Percentiles rank a stretch among this genome's conserved stretches.
phyloP scores from a whole-genome alignment of 2,888 invertebrate genomes.

The Tachina lurida region DNA sequence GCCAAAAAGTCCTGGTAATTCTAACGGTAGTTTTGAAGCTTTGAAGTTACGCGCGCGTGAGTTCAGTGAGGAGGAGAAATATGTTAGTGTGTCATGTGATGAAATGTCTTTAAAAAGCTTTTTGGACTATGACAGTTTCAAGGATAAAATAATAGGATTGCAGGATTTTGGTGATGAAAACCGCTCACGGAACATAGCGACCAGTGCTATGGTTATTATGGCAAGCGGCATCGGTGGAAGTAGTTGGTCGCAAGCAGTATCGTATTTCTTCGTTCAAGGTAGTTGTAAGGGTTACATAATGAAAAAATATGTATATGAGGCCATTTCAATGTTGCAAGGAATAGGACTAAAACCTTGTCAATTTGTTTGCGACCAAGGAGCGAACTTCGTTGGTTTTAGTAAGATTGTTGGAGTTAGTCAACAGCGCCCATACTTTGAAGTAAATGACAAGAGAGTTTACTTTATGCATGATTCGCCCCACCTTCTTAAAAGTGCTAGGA shows the following conservation, averaged over 20 bases:
- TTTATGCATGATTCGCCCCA: neutral
- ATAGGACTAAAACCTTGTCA: constrained; percentile 6
- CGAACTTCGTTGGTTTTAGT: neutral
- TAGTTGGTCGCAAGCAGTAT: no score
- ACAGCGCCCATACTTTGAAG: neutral
- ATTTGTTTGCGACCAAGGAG: neutral
- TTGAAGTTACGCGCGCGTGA: neutral
- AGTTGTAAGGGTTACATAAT: neutral
- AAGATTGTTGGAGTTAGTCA: neutral
- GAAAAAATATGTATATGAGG: constrained; percentile 11
- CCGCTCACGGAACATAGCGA: neutral
- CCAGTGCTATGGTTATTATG: no score
- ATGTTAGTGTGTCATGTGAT: constrained; percentile 4
- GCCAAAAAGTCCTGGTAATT: constrained; percentile 15
- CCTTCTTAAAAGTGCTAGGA: neutral
- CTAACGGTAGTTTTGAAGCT: neutral
- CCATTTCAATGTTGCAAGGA: neutral
- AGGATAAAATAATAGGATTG: constrained; percentile 5
- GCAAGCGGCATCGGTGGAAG: no score
- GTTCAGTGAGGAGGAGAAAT: constrained; percentile 13
- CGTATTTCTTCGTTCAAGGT: neutral
- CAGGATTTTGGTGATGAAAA: constrained; percentile 15
- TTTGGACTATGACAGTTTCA: constrained; percentile 3
- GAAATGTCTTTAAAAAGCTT: constrained; percentile 20
- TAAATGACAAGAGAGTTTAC: neutral